Percentiles rank a stretch among this genome's conserved stretches.
Evolutionary conservation across 30 jellyfish, hydroid and myxozoan genomes (phyloP).

Genomic region (Aurelia aurita complex sp. Pacific): DNA sequence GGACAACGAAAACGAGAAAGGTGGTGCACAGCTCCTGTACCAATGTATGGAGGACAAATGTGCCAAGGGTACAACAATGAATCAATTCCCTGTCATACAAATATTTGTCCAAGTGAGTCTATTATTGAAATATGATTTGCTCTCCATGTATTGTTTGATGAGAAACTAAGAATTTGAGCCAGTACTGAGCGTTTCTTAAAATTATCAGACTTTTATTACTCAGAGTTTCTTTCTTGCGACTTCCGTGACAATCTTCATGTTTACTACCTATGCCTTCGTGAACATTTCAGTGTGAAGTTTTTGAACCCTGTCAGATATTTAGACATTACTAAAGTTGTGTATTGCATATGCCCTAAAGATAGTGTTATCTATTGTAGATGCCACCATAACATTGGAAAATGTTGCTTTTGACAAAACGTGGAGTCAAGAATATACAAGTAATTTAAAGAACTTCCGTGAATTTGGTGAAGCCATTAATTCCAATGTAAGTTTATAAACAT

Average conservation of each 20-base stretch:
- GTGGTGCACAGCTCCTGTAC: constrained; percentile 43
- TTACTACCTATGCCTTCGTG: too few relatives aligned
- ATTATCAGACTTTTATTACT: too few relatives aligned
- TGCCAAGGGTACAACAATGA: constrained; percentile 43
- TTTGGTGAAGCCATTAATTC: neutral
- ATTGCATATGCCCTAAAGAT: too few relatives aligned
- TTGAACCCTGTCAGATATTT: too few relatives aligned
- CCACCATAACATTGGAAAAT: constrained; percentile 8
- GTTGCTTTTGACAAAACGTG: constrained; percentile 29
- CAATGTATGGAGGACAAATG: constrained; percentile 50
- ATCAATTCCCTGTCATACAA: constrained; percentile 32
- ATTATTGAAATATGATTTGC: too few relatives aligned
- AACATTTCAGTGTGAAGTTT: too few relatives aligned
- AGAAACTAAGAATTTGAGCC: too few relatives aligned
- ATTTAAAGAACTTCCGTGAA: neutral
- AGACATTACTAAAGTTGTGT: too few relatives aligned
- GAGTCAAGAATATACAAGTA: neutral
- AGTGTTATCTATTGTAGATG: constrained; percentile 4
- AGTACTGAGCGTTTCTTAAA: too few relatives aligned
- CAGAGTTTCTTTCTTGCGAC: too few relatives aligned
- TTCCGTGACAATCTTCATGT: too few relatives aligned
- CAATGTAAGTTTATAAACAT: neutral
- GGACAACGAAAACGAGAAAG: constrained; percentile 33
- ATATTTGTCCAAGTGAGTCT: constrained; percentile 36
- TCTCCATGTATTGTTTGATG: too few relatives aligned